phyloP scores from a whole-genome alignment of 2,797 vertebrate genomes.

The Cyprinella venusta region DNA sequence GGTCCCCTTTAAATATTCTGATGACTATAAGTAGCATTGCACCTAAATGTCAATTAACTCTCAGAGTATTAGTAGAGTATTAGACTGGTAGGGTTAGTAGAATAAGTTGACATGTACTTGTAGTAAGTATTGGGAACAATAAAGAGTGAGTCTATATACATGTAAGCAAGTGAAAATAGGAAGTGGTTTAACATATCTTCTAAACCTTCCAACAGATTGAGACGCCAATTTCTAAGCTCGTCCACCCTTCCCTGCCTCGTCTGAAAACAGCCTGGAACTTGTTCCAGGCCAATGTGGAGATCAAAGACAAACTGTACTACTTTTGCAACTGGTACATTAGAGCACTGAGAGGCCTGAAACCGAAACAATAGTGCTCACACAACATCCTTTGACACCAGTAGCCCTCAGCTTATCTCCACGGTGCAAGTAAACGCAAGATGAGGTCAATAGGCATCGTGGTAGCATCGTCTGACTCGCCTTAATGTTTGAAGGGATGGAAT shows the following conservation, averaged over 20 bases:
- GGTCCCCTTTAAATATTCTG: too few relatives aligned
- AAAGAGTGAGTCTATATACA: too few relatives aligned
- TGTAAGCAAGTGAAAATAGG: not conserved
- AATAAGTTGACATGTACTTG: too few relatives aligned
- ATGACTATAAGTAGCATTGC: too few relatives aligned
- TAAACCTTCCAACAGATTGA: conserved; percentile 27
- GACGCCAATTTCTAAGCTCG: not conserved
- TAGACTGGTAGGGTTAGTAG: too few relatives aligned
- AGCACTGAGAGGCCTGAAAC: conserved; percentile 54
- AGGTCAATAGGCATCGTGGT: not conserved
- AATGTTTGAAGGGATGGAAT: not conserved
- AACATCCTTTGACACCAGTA: not conserved
- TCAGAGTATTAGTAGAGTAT: too few relatives aligned
- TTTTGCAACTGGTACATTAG: conserved; percentile 65
- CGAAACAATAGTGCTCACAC: not conserved
- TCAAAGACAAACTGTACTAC: conserved; percentile 56
- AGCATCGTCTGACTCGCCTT: conserved; percentile 22
- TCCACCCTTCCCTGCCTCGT: conserved; percentile 30
- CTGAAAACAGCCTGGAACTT: conserved; percentile 61
- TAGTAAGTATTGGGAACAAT: too few relatives aligned
- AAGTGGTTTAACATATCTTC: not conserved
- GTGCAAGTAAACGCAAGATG: not conserved
- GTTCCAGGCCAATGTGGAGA: conserved; percentile 59
- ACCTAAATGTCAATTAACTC: too few relatives aligned
- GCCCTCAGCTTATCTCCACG: not conserved